phyloP scores from a whole-genome alignment of 2,888 invertebrate genomes.

The Rotaria socialis region DNA sequence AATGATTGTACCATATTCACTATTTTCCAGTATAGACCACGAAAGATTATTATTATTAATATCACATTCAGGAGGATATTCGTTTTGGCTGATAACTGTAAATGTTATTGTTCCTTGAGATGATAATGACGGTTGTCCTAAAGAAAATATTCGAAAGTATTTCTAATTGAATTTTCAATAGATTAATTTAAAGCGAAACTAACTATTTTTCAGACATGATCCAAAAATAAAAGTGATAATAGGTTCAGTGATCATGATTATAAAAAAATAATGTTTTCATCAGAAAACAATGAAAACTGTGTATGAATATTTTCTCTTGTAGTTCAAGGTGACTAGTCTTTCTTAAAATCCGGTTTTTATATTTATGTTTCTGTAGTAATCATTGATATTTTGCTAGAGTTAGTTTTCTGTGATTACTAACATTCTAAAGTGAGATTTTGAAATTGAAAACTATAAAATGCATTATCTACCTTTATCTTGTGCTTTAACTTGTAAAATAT shows the following conservation, averaged over 20 bases:
- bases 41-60: not conserved
- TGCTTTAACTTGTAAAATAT: not conserved
- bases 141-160: not conserved
- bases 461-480: not conserved
- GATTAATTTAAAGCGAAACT: not conserved
- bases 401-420: no score
- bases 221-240: no score
- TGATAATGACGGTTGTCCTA: slow-evolving; percentile 7
- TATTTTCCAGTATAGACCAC: slow-evolving; percentile 24
- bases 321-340: no score
- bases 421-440: no score
- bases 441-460: not conserved
- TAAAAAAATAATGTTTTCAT: no score
- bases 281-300: no score
- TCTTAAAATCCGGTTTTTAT: no score
- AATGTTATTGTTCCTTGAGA: slow-evolving; percentile 32
- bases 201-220: not conserved
- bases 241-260: no score
- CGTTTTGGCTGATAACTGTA: slow-evolving; percentile 29
- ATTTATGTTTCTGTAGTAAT: no score
- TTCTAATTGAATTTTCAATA: no score
- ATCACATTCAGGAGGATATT: slow-evolving; percentile 12
- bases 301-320: no score
- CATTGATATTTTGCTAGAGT: no score
- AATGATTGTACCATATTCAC: not conserved